Conservation (phyloP, 92 coral and sea anemone genomes). For the Nematostella vectensis region DNA sequence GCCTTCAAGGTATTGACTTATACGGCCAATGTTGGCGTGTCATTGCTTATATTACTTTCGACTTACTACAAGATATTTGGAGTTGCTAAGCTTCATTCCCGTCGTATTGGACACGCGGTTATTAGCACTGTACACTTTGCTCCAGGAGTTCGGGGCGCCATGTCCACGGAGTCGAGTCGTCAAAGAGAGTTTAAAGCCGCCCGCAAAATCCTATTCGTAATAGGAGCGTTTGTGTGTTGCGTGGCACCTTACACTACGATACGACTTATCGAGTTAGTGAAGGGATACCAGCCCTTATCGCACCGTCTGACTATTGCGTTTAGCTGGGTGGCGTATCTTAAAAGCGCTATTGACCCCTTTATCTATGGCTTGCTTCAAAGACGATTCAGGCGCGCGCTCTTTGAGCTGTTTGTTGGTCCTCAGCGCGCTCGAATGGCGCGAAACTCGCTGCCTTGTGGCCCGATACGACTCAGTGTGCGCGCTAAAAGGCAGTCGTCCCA, state of each 20-base stretch:
- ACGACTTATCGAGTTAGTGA: conserved; percentile 55
- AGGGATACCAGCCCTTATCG: conserved; percentile 23
- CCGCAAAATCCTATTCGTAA: conserved; percentile 87
- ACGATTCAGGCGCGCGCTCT: conserved; percentile 75
- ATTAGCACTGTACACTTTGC: conserved; percentile 69
- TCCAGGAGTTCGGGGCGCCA: conserved; percentile 45
- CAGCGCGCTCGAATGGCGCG: conserved; percentile 77
- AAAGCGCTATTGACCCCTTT: conserved; percentile 85
- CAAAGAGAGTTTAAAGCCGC: conserved; percentile 96
- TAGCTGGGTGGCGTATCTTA: conserved; percentile 82
- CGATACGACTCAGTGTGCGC: conserved; percentile 54
- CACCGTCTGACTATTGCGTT: conserved; percentile 57
- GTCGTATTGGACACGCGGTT: conserved; percentile 94
- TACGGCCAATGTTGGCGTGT: conserved; percentile 66
- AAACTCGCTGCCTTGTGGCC: conserved; percentile 69
- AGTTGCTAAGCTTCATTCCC: conserved; percentile 84
- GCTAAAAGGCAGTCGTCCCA: conserved; percentile 61
- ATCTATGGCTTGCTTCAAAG: conserved; percentile 87
- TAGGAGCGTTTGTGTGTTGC: conserved; percentile 87
- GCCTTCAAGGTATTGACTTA: conserved; percentile 65
- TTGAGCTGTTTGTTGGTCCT: conserved; percentile 65
- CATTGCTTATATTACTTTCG: conserved; percentile 58
- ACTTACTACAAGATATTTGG: conserved; percentile 88
- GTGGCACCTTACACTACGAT: conserved; percentile 82
- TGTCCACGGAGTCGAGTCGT: conserved; percentile 78